phyloP scores from a whole-genome alignment of 1,140 invertebrate genomes.

The Agrilus planipennis region DNA sequence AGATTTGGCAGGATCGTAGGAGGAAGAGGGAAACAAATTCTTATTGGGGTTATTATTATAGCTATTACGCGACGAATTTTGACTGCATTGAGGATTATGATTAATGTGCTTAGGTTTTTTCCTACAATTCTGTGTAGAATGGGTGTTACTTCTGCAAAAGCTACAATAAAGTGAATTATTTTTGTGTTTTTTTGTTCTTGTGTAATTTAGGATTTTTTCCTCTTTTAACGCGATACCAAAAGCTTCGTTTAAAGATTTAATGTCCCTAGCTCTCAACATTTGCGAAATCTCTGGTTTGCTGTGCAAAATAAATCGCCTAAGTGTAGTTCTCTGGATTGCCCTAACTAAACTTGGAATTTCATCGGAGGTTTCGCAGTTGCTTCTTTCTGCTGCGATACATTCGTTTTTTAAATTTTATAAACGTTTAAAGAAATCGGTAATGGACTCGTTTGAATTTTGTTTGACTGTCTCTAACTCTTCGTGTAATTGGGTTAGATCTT shows the following conservation, averaged over 20 bases:
- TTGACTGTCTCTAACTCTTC: conserved; percentile 7
- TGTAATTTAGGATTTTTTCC: conserved; percentile 1
- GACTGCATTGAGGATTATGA: not conserved
- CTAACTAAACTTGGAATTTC: not conserved
- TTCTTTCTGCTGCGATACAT: conserved; percentile 6
- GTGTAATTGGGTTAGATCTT: conserved; percentile 2
- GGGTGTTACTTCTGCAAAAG: not conserved
- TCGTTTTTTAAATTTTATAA: conserved; percentile 8
- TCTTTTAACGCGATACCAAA: conserved; percentile 1
- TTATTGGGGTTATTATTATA: too few species aligned
- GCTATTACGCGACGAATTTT: too few species aligned
- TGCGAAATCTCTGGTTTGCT: not conserved
- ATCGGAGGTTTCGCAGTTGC: not conserved
- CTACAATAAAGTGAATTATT: not conserved
- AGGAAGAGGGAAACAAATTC: too few species aligned
- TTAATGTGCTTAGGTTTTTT: not conserved
- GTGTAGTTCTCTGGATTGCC: conserved; percentile 2
- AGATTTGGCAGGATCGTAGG: not conserved
- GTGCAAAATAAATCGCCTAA: not conserved
- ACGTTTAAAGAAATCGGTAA: conserved; percentile 7
- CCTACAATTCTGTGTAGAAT: not conserved
- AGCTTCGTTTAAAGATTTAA: not conserved
- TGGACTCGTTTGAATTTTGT: not conserved
- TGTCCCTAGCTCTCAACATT: conserved; percentile 1
- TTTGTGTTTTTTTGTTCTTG: not conserved